Evolutionary conservation across 2,888 invertebrate species (phyloP), one percentile per base, ranked within the genome.

Genomic region (Dastarcus helophoroides): DNA sequence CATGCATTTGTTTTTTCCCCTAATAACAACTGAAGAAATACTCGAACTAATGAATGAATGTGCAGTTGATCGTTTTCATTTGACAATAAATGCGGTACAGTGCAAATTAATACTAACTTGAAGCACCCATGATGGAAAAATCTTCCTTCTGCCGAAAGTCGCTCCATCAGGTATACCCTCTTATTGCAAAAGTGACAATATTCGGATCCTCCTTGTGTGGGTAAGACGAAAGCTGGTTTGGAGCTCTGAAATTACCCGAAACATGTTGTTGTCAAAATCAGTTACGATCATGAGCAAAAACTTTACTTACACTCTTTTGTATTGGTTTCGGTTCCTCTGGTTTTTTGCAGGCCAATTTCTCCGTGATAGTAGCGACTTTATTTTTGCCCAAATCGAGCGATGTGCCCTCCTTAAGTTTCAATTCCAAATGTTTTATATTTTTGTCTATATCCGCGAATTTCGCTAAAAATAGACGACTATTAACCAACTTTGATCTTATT

Each of bases 71-170:
- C n/a, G n/a, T n/a, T n/a, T n/a, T n/a, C n/a, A n/a, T n/a, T n/a
- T n/a, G n/a, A n/a, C n/a, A n/a, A n/a, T n/a, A n/a, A n/a, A n/a
- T n/a, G n/a, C 19, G n/a, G 7, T 19, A 19, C n/a, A 19, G n/a
- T n/a, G n/a, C n/a, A n/a, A n/a, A n/a, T n/a, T n/a, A n/a, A n/a
- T 30, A 43, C 43, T 39, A 47, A 59, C 57, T 58, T 79, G 65
- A 95, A 86, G 65, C 95, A 95, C 24, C 83, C 81, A 34, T 91
- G 76, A 63, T 95, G 94, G 58, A 94, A 77, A 52, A 85, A 85
- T 49, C 85, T 72, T 9, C 90, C 90, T 67, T 89, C 88, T 3
- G 91, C 88, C 25, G 77, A 80, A 40, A 91, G 74, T 40, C 86
- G 73, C 61, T 95, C 94, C 68, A 94, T 90, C 14, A 94, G 74